A percentile compares a stretch with the other conserved stretches of the same genome.
Conservation (phyloP, 2,797 vertebrate species). For the Cynodonichthys magdalenae region DNA sequence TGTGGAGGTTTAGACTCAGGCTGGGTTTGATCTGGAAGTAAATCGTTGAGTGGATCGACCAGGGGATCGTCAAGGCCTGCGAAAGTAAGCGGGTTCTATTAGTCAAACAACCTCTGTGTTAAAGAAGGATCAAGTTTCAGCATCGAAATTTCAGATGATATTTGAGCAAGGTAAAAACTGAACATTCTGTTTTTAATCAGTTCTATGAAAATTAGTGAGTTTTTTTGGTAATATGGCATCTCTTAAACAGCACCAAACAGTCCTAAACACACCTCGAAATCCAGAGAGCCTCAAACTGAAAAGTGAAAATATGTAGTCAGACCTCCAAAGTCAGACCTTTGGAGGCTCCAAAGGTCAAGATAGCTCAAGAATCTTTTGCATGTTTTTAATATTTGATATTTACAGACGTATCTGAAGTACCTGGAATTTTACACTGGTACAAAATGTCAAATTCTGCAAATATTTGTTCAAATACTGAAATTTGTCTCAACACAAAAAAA, state of each 20-base stretch:
- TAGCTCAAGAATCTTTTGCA: not conserved
- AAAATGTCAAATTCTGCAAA: not conserved
- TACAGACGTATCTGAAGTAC: not conserved
- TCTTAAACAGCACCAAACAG: too few relatives aligned
- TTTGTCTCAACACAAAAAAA: not conserved
- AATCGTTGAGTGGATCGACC: conserved; percentile 78
- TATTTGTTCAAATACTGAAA: not conserved
- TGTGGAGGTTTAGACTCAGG: conserved; percentile 37
- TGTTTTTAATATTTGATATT: not conserved
- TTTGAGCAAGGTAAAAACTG: too few relatives aligned
- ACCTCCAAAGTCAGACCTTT: too few relatives aligned
- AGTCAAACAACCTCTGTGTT: not conserved
- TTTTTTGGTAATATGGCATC: too few relatives aligned
- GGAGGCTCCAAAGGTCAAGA: not conserved
- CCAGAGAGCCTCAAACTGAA: not conserved
- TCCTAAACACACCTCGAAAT: not conserved
- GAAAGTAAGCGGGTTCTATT: conserved; percentile 10
- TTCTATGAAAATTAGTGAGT: too few relatives aligned
- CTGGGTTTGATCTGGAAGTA: conserved; percentile 72
- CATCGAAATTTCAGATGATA: too few relatives aligned
- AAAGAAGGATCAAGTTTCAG: too few relatives aligned
- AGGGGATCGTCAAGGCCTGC: conserved; percentile 80
- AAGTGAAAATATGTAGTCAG: not conserved
- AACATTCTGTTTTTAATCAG: too few relatives aligned
- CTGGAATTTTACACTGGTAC: not conserved